Percentiles rank a stretch among this genome's conserved stretches.
Evolutionary conservation across 2,888 invertebrate genomes (phyloP).

Genomic region (Lasius platythorax): DNA sequence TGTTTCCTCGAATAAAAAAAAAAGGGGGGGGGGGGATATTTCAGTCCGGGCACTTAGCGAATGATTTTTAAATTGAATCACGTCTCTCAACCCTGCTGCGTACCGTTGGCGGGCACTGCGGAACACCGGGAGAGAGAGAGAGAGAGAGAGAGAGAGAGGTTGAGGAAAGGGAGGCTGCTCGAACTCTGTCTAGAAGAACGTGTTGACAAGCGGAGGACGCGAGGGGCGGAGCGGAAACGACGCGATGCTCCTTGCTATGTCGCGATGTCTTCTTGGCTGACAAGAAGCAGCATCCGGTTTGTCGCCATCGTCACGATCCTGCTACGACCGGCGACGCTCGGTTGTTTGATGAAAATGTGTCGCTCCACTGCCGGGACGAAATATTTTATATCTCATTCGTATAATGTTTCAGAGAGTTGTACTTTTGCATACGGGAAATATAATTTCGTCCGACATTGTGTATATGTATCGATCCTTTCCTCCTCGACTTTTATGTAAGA

Average conservation of each 20-base stretch:
- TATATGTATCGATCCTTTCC: background rate
- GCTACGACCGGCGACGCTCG: slow-evolving; percentile 56
- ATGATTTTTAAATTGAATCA: slow-evolving; percentile 84
- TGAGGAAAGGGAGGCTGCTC: slow-evolving; percentile 21
- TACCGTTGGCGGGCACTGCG: slow-evolving; percentile 48
- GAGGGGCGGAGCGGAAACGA: slow-evolving; percentile 43
- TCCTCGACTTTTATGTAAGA: slow-evolving; percentile 28
- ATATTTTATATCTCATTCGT: slow-evolving; percentile 18
- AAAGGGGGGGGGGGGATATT: slow-evolving; percentile 26
- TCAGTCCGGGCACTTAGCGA: slow-evolving; percentile 80
- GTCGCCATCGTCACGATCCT: slow-evolving; percentile 30
- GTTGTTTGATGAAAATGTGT: slow-evolving; percentile 57
- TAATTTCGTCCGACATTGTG: background rate
- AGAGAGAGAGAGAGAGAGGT: background rate
- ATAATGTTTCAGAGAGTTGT: background rate
- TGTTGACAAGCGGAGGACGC: slow-evolving; percentile 73
- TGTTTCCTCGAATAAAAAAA: slow-evolving; percentile 67
- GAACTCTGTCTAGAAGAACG: slow-evolving; percentile 65
- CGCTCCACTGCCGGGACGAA: slow-evolving; percentile 20
- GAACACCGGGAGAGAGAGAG: slow-evolving; percentile 21
- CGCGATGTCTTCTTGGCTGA: slow-evolving; percentile 47
- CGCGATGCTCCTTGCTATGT: slow-evolving; percentile 36
- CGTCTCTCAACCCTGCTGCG: slow-evolving; percentile 61
- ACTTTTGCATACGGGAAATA: background rate
- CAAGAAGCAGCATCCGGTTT: slow-evolving; percentile 59